A percentile compares a stretch with the other conserved stretches of the same genome.
phyloP scores from a whole-genome alignment of 1,140 invertebrate species.

The Hypothenemus hampei region DNA sequence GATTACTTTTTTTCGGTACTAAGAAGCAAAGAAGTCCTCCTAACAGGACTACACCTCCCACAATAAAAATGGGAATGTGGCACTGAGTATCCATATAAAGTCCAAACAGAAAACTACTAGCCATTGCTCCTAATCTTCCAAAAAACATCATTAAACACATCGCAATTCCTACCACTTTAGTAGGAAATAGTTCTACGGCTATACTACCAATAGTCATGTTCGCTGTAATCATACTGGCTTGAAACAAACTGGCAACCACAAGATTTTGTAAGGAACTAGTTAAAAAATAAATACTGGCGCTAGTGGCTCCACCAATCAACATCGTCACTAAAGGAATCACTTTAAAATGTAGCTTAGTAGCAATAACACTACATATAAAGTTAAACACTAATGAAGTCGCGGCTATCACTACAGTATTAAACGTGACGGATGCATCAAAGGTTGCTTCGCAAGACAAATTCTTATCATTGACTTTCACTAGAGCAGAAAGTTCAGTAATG shows the following conservation, averaged over 20 bases:
- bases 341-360: conserved; percentile 37
- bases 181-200: conserved; percentile 54
- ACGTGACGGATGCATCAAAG: conserved; percentile 46
- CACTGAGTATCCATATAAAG: conserved; percentile 50
- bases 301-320: conserved; percentile 47
- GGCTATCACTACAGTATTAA: conserved; percentile 50
- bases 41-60: conserved; percentile 45
- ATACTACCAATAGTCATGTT: conserved; percentile 54
- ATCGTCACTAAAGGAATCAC: conserved; percentile 47
- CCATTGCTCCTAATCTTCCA: conserved; percentile 52
- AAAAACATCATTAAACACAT: conserved; percentile 50
- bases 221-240: conserved; percentile 51
- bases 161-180: conserved; percentile 49
- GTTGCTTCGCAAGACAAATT: conserved; percentile 31
- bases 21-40: conserved; percentile 37
- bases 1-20: conserved; percentile 28
- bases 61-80: conserved; percentile 50
- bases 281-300: conserved; percentile 50
- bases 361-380: conserved; percentile 44
- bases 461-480: conserved; percentile 23
- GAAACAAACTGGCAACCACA: conserved; percentile 52
- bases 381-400: conserved; percentile 48
- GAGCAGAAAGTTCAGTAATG: conserved; percentile 48
- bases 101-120: conserved; percentile 53
- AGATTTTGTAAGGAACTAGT: conserved; percentile 49